Conservation (phyloP, 2,888 invertebrate genomes). For the Ferdinandea cuprea region DNA sequence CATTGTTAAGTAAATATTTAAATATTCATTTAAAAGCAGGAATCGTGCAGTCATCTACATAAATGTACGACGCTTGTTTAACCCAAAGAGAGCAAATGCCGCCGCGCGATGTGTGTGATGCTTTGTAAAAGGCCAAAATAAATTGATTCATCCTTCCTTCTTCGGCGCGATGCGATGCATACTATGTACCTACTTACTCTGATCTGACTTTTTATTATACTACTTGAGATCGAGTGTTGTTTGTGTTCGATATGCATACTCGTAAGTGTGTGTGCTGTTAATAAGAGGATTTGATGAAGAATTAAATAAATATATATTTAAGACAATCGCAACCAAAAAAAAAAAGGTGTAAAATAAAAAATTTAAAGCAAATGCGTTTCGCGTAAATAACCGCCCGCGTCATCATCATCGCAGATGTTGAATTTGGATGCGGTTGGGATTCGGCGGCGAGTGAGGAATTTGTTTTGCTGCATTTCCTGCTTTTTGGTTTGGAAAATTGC, state of each 20-base stretch:
- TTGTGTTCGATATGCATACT: conserved; percentile 3
- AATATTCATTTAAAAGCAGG: conserved; percentile 52
- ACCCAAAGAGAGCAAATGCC: not conserved
- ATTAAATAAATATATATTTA: conserved; percentile 27
- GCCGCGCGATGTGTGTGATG: too few relatives aligned
- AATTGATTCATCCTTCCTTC: conserved; percentile 39
- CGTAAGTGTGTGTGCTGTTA: not conserved
- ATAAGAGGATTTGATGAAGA: not conserved
- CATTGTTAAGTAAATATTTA: conserved; percentile 57
- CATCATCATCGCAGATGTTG: conserved; percentile 1
- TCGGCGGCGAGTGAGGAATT: too few relatives aligned
- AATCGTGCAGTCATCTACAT: conserved; percentile 40
- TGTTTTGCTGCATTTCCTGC: too few relatives aligned
- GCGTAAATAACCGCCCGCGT: conserved; percentile 1
- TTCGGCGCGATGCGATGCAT: conserved; percentile 15
- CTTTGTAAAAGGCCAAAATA: conserved; percentile 13
- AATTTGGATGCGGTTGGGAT: too few relatives aligned
- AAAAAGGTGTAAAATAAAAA: conserved; percentile 25
- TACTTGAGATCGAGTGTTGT: conserved; percentile 31
- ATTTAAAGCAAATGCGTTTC: conserved; percentile 2
- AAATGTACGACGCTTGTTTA: conserved; percentile 5
- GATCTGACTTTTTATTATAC: conserved; percentile 26
- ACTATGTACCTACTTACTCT: not conserved
- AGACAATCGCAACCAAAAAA: too few relatives aligned
- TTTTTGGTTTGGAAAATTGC: too few relatives aligned